Base-by-base conservation (phyloP, 2,888 invertebrate species). In the Sclerodermus sp. region DNA sequence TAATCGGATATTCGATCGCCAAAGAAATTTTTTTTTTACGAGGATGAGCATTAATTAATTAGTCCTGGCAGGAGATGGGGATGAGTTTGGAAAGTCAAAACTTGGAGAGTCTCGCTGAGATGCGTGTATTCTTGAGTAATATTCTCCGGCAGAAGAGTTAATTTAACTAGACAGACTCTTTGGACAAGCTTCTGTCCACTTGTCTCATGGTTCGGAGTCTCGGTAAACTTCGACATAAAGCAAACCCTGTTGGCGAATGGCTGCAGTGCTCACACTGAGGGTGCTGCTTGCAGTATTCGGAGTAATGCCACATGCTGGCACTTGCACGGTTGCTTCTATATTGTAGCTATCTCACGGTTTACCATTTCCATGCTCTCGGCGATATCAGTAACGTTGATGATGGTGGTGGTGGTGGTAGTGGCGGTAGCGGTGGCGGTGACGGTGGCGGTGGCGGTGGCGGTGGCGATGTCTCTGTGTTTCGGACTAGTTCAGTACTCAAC, bases 181-280 rank as follows among this genome's bases (percentile, higher is more conserved):
- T 16, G 40, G 15, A 30, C 15, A 16, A 14, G 14, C 30, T 23
- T 5, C 13, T 15, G 45, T 30, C 32, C 44, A 31, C 49, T 44
- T 15, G 38, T 47, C 36, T 49, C 29, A 23, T 3, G 23, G 8
- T 23, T 23, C 23, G 23, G 23, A 23, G 23, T 38, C 42, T 45
- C 31, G 57, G 58, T 60, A 56, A 60, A 57, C 57, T 58, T 57
- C 40, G 51, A 50, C 57, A 52, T 58, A 57, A 61, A 59, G 57
- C 55, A 55, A 56, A 57, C 51, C 49, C 51, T 41, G 41, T 39
- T 52, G 23, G 23, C 23, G 23, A 23, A 23, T 23, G 23, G 3
- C 23, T 23, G 23, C 23, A 5, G 23, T 23, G 34, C 40, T 13
- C 10, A 12, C 10, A 14, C 6, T 12, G 34, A 34, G 8, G 23